These are phyloP conservation scores for Ichneumon xanthorius DNA, from an alignment of 2,888 invertebrate species.

Conservation along the genomic window DNA sequence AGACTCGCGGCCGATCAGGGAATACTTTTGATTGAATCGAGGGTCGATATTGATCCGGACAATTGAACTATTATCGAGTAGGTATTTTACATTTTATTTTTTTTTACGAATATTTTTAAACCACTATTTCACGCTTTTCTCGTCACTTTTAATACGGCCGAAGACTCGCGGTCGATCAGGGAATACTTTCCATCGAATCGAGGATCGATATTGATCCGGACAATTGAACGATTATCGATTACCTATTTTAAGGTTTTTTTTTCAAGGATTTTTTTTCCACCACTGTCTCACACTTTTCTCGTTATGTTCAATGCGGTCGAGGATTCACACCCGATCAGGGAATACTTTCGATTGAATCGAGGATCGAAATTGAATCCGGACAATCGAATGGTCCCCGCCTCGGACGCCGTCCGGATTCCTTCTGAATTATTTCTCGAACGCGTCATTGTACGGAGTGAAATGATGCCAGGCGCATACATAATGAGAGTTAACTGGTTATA, in stretches of 20 bases:
- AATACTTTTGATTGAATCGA: not conserved
- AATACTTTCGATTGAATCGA: constrained; percentile 61
- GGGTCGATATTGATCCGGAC: not conserved
- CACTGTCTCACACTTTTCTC: not conserved
- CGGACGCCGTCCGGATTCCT: constrained; percentile 60
- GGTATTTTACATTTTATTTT: not conserved
- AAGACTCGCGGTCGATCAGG: not conserved
- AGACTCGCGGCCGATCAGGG: not conserved
- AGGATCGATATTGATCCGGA: not conserved
- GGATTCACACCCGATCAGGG: constrained; percentile 14
- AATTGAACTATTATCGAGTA: not conserved
- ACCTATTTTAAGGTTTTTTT: not conserved
- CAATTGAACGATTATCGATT: not conserved
- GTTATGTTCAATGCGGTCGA: not conserved
- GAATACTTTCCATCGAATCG: not conserved
- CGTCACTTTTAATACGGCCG: not conserved
- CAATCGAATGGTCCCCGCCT: constrained; percentile 55
- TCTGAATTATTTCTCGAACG: constrained; percentile 65
- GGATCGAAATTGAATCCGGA: constrained; percentile 54
- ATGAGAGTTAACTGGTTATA: constrained; percentile 68
- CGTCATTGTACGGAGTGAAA: constrained; percentile 69
- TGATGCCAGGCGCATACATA: constrained; percentile 71
- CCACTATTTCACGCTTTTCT: not conserved
- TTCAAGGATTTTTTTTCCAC: not conserved
- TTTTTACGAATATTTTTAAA: not conserved